phyloP scores from a whole-genome alignment of 2,888 invertebrate genomes.

The Alsophila aescularia region DNA sequence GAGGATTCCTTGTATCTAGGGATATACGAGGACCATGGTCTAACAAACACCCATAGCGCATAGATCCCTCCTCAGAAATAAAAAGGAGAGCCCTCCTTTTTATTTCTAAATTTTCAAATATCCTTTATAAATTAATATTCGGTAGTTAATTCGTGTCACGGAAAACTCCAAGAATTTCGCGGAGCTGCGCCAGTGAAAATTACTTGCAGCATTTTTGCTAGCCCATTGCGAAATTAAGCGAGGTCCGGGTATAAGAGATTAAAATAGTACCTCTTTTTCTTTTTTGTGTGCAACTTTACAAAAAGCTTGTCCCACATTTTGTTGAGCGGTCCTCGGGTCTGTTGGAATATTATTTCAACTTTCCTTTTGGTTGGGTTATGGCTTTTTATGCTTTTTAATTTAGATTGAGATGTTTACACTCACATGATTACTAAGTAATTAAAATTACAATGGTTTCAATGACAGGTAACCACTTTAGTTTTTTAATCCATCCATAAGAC shows the following conservation, averaged over 20 bases:
- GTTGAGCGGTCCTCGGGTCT: slow-evolving; percentile 13
- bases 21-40: too few species aligned
- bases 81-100: too few species aligned
- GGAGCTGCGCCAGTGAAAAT: slow-evolving; percentile 23
- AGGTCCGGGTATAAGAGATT: slow-evolving; percentile 25
- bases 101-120: too few species aligned
- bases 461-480: too few species aligned
- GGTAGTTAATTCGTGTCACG: slow-evolving; percentile 9
- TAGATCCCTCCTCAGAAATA: too few species aligned
- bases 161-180: slow-evolving; percentile 25
- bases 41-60: too few species aligned
- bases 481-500: too few species aligned
- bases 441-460: too few species aligned
- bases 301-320: slow-evolving; percentile 29
- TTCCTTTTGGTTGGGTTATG: slow-evolving; percentile 6
- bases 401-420: too few species aligned
- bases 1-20: too few species aligned
- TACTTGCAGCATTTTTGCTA: slow-evolving; percentile 21
- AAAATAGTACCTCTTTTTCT: slow-evolving; percentile 26
- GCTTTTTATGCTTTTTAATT: background rate
- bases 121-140: slow-evolving; percentile 4
- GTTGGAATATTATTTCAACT: slow-evolving; percentile 9
- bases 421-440: too few species aligned
- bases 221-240: slow-evolving; percentile 30
- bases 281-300: slow-evolving; percentile 22